Base-by-base conservation (phyloP, 2,888 invertebrate genomes). In the Polydesmus complanatus region DNA sequence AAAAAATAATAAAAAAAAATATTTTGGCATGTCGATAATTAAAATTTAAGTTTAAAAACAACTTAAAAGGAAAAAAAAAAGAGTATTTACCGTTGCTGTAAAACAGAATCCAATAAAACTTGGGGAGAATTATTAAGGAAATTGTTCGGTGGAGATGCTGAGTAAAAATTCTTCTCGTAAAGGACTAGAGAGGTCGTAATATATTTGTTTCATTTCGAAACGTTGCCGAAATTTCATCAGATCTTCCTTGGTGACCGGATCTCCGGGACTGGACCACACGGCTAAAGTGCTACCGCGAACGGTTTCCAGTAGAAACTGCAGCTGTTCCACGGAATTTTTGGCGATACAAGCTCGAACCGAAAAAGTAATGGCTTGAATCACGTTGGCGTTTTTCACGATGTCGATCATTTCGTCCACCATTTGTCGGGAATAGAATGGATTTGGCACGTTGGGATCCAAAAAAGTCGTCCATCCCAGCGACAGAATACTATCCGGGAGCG, bases 391-490 rank as follows among this genome's bases (percentile, higher is more conserved):
- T 11, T 65, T 64, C 64, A 74, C 68, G 14, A 69, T 74, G 1
- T 80, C 71, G 1, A 83, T 69, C 89, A 91, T 91, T 22, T 78
- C 77, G 0, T 81, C 75, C 18, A 87, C 79, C 58, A 88, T 67
- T 11, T 66, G 67, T 62, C 66, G 67, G 1, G 70, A 69, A 64
- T 75, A 75, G 19, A 64, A 67, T 0, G 63, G 63, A 23, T 58
- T 49, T 18, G 62, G 54, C 23, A 63, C 61, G 53, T 58, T 63
- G 5, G 63, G 62, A 48, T 63, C 63, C 1, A 63, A 54, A 63
- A 76, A 78, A 1, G 90, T 90, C 21, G 88, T 90, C 92, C 92
- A 92, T 0, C 89, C 93, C 3, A 89, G 76, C 8, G 91, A 91
- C 1, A 92, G 75, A 0, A 83, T 82, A 0, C 83, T 79, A 22